phyloP scores from a whole-genome alignment of 35 echinoderm and acorn worm genomes.

The Stichopus chloronotus region DNA sequence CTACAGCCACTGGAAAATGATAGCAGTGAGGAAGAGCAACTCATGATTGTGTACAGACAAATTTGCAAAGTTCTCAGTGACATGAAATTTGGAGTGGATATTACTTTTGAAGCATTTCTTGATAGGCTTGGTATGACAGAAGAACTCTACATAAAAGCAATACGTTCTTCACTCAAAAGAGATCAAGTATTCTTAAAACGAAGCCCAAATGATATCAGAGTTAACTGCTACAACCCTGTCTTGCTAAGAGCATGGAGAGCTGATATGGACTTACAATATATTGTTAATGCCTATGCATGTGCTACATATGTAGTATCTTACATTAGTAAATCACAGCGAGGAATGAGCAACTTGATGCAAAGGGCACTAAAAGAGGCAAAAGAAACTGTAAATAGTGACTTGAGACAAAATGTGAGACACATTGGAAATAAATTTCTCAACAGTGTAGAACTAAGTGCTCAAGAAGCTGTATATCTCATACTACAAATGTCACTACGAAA shows the following conservation, averaged over 20 bases:
- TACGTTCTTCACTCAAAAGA: constrained; percentile 24
- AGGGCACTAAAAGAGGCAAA: constrained; percentile 52
- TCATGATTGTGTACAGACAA: background rate
- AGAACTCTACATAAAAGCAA: constrained; percentile 33
- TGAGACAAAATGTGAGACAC: background rate
- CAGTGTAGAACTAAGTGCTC: constrained; percentile 73
- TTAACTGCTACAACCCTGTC: constrained; percentile 51
- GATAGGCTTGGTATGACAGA: constrained; percentile 32
- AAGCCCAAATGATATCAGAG: constrained; percentile 61
- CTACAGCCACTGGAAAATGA: constrained; percentile 41
- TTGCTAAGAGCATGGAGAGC: constrained; percentile 65
- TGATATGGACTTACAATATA: constrained; percentile 66
- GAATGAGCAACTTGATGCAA: constrained; percentile 57
- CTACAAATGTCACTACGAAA: constrained; percentile 71
- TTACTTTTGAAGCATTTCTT: constrained; percentile 54
- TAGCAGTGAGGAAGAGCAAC: background rate
- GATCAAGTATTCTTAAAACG: constrained; percentile 56
- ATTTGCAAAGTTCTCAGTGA: constrained; percentile 27
- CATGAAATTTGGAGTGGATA: constrained; percentile 15
- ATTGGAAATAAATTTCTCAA: constrained; percentile 21
- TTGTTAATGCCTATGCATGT: constrained; percentile 72
- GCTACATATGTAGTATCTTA: constrained; percentile 71
- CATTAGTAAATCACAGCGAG: constrained; percentile 68
- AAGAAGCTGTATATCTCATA: constrained; percentile 71
- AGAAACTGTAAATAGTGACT: constrained; percentile 45